phyloP scores from a whole-genome alignment of 1,140 invertebrate genomes.

The Drosophila busckii region DNA sequence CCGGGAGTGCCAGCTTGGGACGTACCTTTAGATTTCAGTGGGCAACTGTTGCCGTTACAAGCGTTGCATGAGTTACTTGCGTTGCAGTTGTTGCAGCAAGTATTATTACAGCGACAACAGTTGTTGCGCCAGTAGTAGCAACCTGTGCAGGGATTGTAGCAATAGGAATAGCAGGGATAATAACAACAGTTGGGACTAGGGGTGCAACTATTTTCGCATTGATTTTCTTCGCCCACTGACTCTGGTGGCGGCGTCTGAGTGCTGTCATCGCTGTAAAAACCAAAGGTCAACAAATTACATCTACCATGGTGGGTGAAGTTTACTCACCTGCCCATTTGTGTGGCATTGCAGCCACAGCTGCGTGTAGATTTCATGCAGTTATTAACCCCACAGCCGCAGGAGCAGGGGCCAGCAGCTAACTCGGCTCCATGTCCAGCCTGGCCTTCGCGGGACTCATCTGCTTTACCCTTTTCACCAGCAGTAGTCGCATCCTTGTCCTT shows the following conservation, averaged over 20 bases:
- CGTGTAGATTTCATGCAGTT: background rate
- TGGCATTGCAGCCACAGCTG: constrained; percentile 18
- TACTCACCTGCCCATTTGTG: constrained; percentile 1
- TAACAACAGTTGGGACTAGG: constrained; percentile 3
- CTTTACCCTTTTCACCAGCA: background rate
- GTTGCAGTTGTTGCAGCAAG: constrained; percentile 16
- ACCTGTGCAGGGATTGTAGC: constrained; percentile 36
- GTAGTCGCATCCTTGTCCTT: background rate
- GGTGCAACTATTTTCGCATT: background rate
- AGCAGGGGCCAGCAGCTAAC: too few relatives aligned
- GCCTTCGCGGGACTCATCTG: background rate
- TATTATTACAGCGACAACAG: constrained; percentile 4
- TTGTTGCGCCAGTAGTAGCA: constrained; percentile 25
- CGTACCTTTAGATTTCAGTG: background rate
- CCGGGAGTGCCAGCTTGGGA: too few relatives aligned
- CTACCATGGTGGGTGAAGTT: background rate
- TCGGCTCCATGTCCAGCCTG: too few relatives aligned
- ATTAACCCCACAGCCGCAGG: too few relatives aligned
- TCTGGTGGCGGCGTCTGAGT: background rate
- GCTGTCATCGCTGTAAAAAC: background rate
- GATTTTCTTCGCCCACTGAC: background rate
- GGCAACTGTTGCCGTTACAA: background rate
- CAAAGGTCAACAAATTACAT: background rate
- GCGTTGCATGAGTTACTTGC: background rate
- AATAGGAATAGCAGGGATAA: constrained; percentile 9